These are phyloP conservation scores for Heliconius ethilla DNA, from an alignment of 2,888 invertebrate genomes.

Conservation along the genomic window DNA sequence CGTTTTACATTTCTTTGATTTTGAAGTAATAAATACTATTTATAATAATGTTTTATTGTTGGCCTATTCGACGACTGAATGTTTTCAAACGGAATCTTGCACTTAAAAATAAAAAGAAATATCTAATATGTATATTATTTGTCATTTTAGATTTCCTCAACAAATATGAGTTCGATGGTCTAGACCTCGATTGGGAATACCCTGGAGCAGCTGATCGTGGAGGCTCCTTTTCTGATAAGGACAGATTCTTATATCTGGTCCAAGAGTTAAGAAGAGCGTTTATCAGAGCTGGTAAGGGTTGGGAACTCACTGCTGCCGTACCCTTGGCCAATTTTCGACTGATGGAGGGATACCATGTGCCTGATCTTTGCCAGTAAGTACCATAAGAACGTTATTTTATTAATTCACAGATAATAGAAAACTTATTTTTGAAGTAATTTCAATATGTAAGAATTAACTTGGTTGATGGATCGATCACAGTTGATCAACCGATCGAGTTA, in stretches of 20 bases:
- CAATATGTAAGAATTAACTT: too few relatives aligned
- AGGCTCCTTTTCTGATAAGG: conserved; percentile 91
- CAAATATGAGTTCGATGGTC: conserved; percentile 90
- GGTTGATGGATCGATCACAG: too few relatives aligned
- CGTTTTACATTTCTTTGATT: too few relatives aligned
- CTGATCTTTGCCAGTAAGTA: conserved; percentile 92
- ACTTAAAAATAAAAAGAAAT: background rate
- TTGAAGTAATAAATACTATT: too few relatives aligned
- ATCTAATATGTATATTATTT: background rate
- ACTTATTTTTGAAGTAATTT: too few relatives aligned
- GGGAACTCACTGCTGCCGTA: conserved; percentile 95
- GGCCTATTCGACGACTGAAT: background rate
- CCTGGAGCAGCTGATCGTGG: conserved; percentile 94
- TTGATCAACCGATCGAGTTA: too few relatives aligned
- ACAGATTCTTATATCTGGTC: conserved; percentile 90
- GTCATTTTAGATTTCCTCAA: conserved; percentile 84
- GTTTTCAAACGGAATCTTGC: background rate
- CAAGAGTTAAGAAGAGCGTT: conserved; percentile 91
- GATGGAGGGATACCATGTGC: conserved; percentile 95
- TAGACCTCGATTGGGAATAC: conserved; percentile 96
- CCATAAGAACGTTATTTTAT: background rate
- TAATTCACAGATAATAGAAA: too few relatives aligned
- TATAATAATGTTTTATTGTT: too few relatives aligned
- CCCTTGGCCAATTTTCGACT: conserved; percentile 93
- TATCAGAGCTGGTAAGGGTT: conserved; percentile 86